Conservation (phyloP, 2,888 invertebrate species). For the Eurois occulta region DNA sequence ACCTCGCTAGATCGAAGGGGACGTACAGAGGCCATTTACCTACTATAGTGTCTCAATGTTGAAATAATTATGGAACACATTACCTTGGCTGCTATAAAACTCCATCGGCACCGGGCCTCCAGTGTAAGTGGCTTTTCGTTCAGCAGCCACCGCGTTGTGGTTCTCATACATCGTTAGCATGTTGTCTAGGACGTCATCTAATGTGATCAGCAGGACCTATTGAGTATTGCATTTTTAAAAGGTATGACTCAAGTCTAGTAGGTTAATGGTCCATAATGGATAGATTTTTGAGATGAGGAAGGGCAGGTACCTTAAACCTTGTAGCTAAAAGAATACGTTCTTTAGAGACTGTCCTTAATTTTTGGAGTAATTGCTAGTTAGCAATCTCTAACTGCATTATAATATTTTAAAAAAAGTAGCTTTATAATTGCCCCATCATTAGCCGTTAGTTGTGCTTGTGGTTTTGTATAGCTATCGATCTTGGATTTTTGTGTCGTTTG, state of each 20-base stretch:
- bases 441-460: too few relatives aligned
- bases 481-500: background rate
- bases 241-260: background rate
- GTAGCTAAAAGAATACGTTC: background rate
- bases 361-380: background rate
- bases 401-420: background rate
- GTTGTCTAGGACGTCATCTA: slow-evolving; percentile 87
- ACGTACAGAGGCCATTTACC: background rate
- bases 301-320: background rate
- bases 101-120: slow-evolving; percentile 87
- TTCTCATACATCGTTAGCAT: slow-evolving; percentile 89
- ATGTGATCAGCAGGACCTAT: slow-evolving; percentile 84
- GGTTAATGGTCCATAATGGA: background rate
- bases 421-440: background rate
- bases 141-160: slow-evolving; percentile 86
- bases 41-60: background rate
- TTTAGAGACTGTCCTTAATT: background rate
- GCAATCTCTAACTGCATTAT: background rate
- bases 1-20: background rate
- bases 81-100: slow-evolving; percentile 87
- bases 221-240: background rate
- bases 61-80: background rate
- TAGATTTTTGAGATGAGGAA: background rate
- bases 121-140: slow-evolving; percentile 83
- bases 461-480: background rate